A percentile compares a stretch with the other conserved stretches of the same genome.
These are phyloP conservation scores for Podargus strigoides DNA, from an alignment of 2,797 vertebrate genomes.

Conservation along the genomic window DNA sequence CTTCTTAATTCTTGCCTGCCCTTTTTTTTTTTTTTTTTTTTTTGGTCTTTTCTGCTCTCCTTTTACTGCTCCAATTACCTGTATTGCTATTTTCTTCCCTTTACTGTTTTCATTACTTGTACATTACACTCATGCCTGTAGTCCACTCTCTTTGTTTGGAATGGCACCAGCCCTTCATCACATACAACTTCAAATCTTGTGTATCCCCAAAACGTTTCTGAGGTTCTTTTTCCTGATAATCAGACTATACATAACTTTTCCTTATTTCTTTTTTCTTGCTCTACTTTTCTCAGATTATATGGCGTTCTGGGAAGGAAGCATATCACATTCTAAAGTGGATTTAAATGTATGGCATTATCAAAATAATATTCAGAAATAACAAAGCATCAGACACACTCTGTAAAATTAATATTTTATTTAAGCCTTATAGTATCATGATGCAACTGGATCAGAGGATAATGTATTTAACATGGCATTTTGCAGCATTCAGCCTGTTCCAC, in stretches of 20 bases:
- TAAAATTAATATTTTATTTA: not conserved
- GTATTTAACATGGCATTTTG: not conserved
- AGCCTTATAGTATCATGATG: not conserved
- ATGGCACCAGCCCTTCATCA: not conserved
- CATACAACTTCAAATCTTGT: not conserved
- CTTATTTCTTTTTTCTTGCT: not conserved
- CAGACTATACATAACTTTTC: not conserved
- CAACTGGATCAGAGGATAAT: not conserved
- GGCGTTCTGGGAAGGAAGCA: not conserved
- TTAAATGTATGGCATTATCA: not conserved
- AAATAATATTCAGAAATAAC: not conserved
- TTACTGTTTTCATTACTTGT: not conserved
- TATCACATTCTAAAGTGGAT: not conserved
- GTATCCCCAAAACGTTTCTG: not conserved
- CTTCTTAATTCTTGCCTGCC: not conserved
- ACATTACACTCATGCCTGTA: accelerated
- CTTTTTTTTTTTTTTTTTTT: not conserved
- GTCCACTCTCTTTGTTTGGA: not conserved
- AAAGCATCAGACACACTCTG: not conserved
- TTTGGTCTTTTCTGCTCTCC: not conserved
- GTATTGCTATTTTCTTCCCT: not conserved
- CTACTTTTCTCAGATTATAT: not conserved
- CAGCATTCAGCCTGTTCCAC: not conserved
- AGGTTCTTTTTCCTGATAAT: not conserved
- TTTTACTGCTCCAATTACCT: not conserved